Conservation (phyloP, 2,113 vertebrate species). For the Leptosomus discolor region DNA sequence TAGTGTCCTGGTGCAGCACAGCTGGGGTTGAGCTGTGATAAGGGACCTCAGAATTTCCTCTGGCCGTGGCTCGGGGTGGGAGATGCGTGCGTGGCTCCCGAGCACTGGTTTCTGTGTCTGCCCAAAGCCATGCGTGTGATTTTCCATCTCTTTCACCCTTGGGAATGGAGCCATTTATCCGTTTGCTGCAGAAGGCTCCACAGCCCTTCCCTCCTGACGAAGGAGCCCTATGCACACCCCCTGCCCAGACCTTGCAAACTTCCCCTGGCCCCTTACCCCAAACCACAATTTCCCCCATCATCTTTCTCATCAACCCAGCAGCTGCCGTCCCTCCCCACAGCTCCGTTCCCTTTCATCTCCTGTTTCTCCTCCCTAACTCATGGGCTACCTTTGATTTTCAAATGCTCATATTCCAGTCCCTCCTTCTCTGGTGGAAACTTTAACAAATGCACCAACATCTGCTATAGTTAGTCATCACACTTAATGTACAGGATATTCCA, state of each 20-base stretch:
- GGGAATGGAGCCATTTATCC: neutral
- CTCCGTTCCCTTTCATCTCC: conserved; percentile 2
- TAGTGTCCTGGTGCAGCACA: neutral
- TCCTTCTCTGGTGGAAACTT: conserved; percentile 66
- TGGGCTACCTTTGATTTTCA: conserved; percentile 55
- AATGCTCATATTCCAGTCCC: conserved; percentile 48
- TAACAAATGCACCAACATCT: conserved; percentile 65
- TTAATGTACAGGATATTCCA: conserved; percentile 69
- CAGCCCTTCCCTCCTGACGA: neutral
- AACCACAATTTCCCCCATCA: neutral
- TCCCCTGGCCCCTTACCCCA: neutral
- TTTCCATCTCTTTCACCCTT: conserved; percentile 16
- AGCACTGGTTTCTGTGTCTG: neutral
- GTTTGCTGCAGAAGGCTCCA: neutral
- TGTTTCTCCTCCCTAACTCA: neutral
- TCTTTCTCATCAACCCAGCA: neutral
- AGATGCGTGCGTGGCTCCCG: neutral
- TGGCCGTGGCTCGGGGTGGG: neutral
- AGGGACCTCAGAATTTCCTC: neutral
- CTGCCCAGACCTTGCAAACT: neutral
- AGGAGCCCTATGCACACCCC: neutral
- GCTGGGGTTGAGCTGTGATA: neutral
- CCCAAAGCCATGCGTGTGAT: neutral
- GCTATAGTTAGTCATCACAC: conserved; percentile 69
- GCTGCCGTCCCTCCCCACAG: neutral